phyloP scores from a whole-genome alignment of 2,888 invertebrate genomes.

The Rhabditoides inermis region DNA sequence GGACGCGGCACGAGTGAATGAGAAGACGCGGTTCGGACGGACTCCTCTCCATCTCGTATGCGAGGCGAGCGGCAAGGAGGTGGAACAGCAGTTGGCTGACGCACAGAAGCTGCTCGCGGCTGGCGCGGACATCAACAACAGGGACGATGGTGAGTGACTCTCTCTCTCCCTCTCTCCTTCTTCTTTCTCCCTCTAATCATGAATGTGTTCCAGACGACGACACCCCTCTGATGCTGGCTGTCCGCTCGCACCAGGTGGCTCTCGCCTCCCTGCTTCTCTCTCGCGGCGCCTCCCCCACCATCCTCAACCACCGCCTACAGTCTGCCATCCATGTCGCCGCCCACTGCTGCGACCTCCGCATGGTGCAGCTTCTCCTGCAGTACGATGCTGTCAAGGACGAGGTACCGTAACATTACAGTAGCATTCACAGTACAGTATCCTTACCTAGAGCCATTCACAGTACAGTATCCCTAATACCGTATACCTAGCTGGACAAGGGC shows the following conservation, averaged over 20 bases:
- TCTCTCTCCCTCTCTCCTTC: background rate
- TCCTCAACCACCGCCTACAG: constrained; percentile 21
- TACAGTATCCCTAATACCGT: too few species aligned
- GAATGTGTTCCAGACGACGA: constrained; percentile 3
- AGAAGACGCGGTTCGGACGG: background rate
- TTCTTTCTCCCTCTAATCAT: background rate
- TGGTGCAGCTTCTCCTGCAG: constrained; percentile 17
- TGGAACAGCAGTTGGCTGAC: constrained; percentile 4
- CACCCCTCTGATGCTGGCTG: constrained; percentile 12
- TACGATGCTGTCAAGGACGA: constrained; percentile 9
- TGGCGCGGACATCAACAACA: constrained; percentile 17
- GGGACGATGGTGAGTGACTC: constrained; percentile 10
- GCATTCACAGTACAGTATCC: too few species aligned
- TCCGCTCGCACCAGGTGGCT: background rate
- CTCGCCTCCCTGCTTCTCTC: constrained; percentile 7
- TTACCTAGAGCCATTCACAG: too few species aligned
- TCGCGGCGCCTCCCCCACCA: constrained; percentile 21
- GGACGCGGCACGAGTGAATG: too few species aligned
- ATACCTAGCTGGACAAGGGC: constrained; percentile 22
- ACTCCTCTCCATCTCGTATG: constrained; percentile 6
- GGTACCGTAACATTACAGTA: too few species aligned
- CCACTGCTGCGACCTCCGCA: constrained; percentile 11
- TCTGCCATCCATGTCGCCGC: constrained; percentile 33
- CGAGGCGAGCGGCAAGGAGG: constrained; percentile 1
- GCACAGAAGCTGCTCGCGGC: constrained; percentile 13